phyloP scores from a whole-genome alignment of 35 echinoderm and acorn worm species.

The Ptychodera flava region DNA sequence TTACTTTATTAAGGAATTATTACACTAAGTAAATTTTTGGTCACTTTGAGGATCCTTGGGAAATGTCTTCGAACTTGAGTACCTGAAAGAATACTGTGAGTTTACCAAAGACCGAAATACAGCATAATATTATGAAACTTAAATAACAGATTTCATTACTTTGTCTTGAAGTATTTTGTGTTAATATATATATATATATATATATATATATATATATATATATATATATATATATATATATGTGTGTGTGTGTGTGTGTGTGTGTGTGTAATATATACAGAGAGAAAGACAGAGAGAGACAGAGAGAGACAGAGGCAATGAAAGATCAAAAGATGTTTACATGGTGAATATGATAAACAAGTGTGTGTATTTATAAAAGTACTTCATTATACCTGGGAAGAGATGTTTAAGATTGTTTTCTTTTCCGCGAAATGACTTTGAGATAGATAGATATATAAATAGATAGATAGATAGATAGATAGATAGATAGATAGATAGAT shows the following conservation, averaged over 20 bases:
- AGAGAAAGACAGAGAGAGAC: neutral
- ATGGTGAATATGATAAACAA: neutral
- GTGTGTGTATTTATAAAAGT: neutral
- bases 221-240: conserved; percentile 24
- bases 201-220: conserved; percentile 12
- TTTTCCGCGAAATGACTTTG: no score
- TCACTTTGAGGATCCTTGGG: no score
- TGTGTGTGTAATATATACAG: neutral
- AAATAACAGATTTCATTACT: conserved; percentile 12
- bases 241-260: conserved; percentile 5
- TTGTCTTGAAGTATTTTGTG: neutral
- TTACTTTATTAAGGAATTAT: no score
- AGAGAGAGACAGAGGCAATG: neutral
- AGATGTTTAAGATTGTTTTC: no score
- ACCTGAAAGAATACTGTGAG: no score
- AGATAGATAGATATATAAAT: no score
- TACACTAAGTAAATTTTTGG: no score
- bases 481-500: no score
- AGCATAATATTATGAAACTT: no score
- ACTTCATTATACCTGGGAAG: neutral
- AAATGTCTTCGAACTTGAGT: no score
- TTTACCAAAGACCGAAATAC: no score
- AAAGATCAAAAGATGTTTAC: neutral
- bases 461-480: no score
- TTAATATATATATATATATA: conserved; percentile 20